Evolutionary conservation across 1,140 invertebrate species (phyloP), one percentile per base, ranked within the genome.

Genomic region (Sesamia nonagrioides): DNA sequence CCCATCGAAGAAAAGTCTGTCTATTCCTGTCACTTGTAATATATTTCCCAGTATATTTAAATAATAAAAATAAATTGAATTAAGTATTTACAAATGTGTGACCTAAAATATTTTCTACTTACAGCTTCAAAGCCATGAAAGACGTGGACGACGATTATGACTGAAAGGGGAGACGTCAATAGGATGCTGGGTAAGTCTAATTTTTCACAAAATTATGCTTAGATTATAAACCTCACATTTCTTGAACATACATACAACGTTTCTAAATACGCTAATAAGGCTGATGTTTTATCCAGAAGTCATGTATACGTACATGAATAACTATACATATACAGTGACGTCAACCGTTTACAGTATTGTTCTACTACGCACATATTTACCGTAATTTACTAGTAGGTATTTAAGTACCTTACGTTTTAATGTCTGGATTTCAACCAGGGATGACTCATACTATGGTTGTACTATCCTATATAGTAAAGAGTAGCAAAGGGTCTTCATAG

Each of bases 171-270:
- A 42, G 92, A 94, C 84, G 80, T 91, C n/a, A 94, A 92, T 84
- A 94, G 93, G 81, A 94, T 94, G 93, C 83, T 94, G 88, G 93
- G 93, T 94, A 71, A 93, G 92, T 91, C 6, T 42, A 63, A 21
- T 50, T 50, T 69, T 15, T 50, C 27, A 17, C 15, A 61, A 35
- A n/a, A 27, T 37, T 15, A 61, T 37, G 40, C 54, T 56, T 21
- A 18, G n/a, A 40, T 13, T 37, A 40, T 37, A 58, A 33, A 15
- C 21, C 3, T 33, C 54, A 58, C 54, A 58, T 15, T 33, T 21
- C 27, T 27, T 58, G 54, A 58, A 27, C 27, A n/a, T n/a, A n/a
- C n/a, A n/a, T n/a, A n/a, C 11, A 8, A 56, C 4, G 27, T 5
- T 27, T 17, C 54, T 56, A 56, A 56, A 27, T 33, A n/a, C 9